Evolutionary conservation across 2,797 vertebrate genomes (phyloP).

Genomic region (Australoheros facetus): DNA sequence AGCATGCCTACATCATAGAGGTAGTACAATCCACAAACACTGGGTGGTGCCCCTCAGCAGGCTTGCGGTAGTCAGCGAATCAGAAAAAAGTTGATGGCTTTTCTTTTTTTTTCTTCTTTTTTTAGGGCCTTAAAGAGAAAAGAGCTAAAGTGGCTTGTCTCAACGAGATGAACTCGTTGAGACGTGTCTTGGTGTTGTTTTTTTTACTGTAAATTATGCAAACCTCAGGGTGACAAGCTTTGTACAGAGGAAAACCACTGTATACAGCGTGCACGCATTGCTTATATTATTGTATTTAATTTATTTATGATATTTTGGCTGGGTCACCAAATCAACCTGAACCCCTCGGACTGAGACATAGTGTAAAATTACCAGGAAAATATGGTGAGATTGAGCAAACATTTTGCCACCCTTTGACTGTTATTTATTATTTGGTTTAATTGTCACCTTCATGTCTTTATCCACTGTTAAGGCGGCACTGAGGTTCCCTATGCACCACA

Average conservation of each 20-base stretch:
- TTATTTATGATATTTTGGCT: constrained; percentile 10
- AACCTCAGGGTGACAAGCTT: not conserved
- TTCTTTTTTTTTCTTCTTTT: not conserved
- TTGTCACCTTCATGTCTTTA: not conserved
- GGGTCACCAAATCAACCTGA: constrained; percentile 64
- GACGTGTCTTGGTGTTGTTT: too few relatives aligned
- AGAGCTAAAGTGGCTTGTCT: not conserved
- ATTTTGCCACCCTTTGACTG: not conserved
- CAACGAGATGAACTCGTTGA: not conserved
- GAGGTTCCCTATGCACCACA: constrained; percentile 50
- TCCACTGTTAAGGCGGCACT: constrained; percentile 26
- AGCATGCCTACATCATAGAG: not conserved
- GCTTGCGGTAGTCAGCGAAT: not conserved
- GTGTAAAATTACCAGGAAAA: constrained; percentile 43
- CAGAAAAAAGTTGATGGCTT: not conserved
- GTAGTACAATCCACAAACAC: not conserved
- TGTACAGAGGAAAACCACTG: not conserved
- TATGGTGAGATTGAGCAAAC: constrained; percentile 50
- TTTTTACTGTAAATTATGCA: not conserved
- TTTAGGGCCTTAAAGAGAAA: not conserved
- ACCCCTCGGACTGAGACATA: constrained; percentile 47
- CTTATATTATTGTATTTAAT: not conserved
- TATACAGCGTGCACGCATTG: not conserved
- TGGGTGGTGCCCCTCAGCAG: not conserved
- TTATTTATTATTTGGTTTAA: not conserved